phyloP scores from a whole-genome alignment of 1,140 invertebrate genomes.

The Brachionus koreanus region DNA sequence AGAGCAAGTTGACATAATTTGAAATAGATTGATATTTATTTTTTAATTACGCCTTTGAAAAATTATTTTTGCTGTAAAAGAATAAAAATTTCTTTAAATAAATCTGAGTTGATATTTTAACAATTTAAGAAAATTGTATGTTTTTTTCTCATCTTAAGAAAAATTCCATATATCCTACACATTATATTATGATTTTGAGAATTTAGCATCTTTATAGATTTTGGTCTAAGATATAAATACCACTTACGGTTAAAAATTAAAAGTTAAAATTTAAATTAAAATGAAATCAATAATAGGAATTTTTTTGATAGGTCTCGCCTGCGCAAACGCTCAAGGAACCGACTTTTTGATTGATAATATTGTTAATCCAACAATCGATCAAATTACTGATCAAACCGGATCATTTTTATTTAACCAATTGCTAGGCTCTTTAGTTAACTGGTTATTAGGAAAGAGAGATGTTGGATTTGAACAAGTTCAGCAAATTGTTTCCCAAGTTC shows the following conservation, averaged over 20 bases:
- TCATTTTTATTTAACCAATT: not conserved
- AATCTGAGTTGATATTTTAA: not conserved
- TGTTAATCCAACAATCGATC: not conserved
- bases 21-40: not conserved
- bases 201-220: not conserved
- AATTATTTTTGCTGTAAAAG: no score
- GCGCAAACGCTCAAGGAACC: conserved; percentile 12
- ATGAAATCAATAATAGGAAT: conserved; percentile 7
- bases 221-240: not conserved
- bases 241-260: not conserved
- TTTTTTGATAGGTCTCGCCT: conserved; percentile 9
- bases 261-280: not conserved
- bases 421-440: not conserved
- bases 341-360: conserved; percentile 34
- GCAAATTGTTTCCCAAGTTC: conserved; percentile 7
- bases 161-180: not conserved
- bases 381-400: not conserved
- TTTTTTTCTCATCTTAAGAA: not conserved
- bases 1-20: not conserved
- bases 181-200: not conserved
- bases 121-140: not conserved
- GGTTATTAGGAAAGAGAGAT: conserved; percentile 14
- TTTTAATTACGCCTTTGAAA: no score
- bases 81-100: not conserved
- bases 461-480: not conserved